Conservation (phyloP, 2,113 vertebrate species). For the Ibidorhyncha struthersii region DNA sequence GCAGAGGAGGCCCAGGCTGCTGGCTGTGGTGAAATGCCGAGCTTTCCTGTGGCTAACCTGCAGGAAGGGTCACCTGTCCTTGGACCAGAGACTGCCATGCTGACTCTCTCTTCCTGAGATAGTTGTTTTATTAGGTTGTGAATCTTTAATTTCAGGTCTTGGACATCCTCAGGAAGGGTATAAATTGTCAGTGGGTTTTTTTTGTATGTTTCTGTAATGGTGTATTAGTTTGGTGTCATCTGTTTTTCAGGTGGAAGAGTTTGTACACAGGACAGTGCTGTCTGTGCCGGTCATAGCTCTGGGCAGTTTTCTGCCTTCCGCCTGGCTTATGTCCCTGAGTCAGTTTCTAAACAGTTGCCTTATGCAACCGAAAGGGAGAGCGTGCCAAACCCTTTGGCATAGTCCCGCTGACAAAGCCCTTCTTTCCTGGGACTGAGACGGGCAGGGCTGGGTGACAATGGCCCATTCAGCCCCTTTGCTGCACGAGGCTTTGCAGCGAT, state of each 20-base stretch:
- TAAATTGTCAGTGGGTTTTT: background rate
- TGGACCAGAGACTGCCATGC: rapidly evolving
- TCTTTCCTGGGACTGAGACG: background rate
- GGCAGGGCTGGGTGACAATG: background rate
- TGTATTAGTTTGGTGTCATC: background rate
- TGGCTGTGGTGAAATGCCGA: background rate
- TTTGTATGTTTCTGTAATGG: background rate
- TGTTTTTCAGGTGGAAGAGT: background rate
- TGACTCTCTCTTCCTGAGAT: background rate
- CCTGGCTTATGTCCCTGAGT: background rate
- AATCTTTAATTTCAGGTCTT: background rate
- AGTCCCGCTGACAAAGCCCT: background rate
- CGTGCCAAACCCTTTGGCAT: background rate
- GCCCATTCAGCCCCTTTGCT: background rate
- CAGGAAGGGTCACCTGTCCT: background rate
- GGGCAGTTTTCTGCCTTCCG: background rate
- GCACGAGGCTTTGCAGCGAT: background rate
- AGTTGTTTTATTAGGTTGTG: background rate
- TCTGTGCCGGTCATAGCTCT: background rate
- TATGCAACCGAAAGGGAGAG: background rate
- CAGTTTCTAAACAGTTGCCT: background rate
- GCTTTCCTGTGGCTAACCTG: background rate
- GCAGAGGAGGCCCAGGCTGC: background rate
- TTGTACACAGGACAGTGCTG: background rate
- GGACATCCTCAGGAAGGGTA: background rate